Evolutionary conservation across 2,797 vertebrate genomes (phyloP).

Genomic region (Platyrinchus mystaceus): DNA sequence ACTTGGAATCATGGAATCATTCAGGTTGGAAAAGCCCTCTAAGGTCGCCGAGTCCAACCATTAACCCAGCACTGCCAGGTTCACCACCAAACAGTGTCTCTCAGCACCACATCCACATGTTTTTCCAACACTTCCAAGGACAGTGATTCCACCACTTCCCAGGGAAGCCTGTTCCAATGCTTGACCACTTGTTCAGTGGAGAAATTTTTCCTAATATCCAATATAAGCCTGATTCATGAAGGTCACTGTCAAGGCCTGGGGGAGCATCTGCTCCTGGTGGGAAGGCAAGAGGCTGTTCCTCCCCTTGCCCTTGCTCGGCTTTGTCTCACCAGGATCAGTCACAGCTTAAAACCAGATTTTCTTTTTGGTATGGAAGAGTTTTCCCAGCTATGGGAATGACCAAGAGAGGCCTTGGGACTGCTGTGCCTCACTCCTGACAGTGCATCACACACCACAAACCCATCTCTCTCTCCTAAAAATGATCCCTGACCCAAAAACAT

Average conservation of each 20-base stretch:
- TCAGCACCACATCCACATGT: not conserved
- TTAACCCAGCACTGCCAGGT: not conserved
- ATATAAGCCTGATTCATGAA: not conserved
- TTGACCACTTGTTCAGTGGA: not conserved
- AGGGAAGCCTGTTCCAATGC: not conserved
- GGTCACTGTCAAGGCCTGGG: not conserved
- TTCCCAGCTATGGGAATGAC: not conserved
- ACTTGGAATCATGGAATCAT: not conserved
- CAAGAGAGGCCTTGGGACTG: not conserved
- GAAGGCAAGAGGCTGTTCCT: not conserved
- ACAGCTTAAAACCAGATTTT: not conserved
- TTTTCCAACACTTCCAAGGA: not conserved
- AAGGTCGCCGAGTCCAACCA: not conserved
- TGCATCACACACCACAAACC: not conserved
- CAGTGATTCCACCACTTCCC: not conserved
- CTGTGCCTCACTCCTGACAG: not conserved
- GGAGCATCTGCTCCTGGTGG: not conserved
- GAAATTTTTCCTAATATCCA: not conserved
- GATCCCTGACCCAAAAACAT: not conserved
- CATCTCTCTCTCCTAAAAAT: not conserved
- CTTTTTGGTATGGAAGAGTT: not conserved
- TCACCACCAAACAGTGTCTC: not conserved
- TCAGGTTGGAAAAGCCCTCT: not conserved
- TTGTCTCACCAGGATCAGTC: not conserved
- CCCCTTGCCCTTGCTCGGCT: accelerated